Evolutionary conservation across 2,888 invertebrate genomes (phyloP), one percentile per base, ranked within the genome.

Genomic region (Sphaerophoria taeniata): DNA sequence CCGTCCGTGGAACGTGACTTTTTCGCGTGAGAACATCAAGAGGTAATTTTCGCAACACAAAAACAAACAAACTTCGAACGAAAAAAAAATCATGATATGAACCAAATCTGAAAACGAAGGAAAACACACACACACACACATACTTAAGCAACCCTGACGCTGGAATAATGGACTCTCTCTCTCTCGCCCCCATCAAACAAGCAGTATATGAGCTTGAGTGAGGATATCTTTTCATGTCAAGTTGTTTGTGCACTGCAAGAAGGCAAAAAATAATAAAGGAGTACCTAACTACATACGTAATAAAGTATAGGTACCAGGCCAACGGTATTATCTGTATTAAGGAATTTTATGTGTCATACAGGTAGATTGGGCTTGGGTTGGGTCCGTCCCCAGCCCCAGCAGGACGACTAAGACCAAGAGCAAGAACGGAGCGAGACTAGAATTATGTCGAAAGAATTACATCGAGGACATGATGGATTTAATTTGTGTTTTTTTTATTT

Each of bases 1-100:
- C 79, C 84, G 80, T 76, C 79, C 79, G 75, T 74, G 74, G 84
- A 84, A 84, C 84, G 84, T 84, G 84, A 84, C 84, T 84, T 84
- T 79, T 79, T 84, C 84, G 84, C 84, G 84, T 84, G 84, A 72
- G 84, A 75, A 75, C 79, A 55, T 84, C 72, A 72, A 76, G 84
- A 72, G 72, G 79, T 74, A 76, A 80, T 84, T 76, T 80, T 69
- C 51, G 61, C n/a, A 56, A 49, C n/a, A 49, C 51, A 9, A 45
- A 55, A 12, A 9, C 5, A 60, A 53, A 67, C 49, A 31, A 36
- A 24, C 14, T 71, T 45, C 43, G 39, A 67, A 67, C 56, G 9
- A 2, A 45, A 39, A 24, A 24, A 24, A 24, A 24, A 24, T 24
- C 24, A 24, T 24, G 2, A 24, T 24, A 24, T 24, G 24, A 24